Evolutionary conservation across 2,888 invertebrate genomes (phyloP), one percentile per base, ranked within the genome.

Genomic region (Sepioteuthis lessoniana): DNA sequence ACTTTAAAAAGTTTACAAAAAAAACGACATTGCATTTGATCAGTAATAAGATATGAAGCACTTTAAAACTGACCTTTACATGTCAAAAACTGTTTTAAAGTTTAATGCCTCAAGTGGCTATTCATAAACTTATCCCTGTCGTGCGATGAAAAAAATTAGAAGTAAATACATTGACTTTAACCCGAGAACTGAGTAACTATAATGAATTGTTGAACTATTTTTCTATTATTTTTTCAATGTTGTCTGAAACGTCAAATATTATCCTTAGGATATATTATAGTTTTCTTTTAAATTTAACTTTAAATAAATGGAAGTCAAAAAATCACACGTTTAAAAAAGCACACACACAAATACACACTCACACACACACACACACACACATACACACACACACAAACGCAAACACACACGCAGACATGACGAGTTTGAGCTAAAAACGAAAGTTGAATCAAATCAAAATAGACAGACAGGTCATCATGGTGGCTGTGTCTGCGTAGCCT

Each of bases 111-210:
- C 76, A 76, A 76, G 28, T 76, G 76, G 31, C 31, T 13, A 31
- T 76, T n/a, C 76, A 76, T 76, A 76, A 76, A n/a, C n/a, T n/a
- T 76, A 76, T 76, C 76, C 76, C 31, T 76, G 76, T 76, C 76
- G 76, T 35, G n/a, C 25, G 76, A 76, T 76, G n/a, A 76, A 25
- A 21, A 25, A 76, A 76, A 76, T 76, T 55, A 13, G 1, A 76
- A 76, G 31, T 10, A 76, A 76, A 28, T 31, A 76, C 10, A 76
- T n/a, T 76, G 28, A 5, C 31, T 31, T 31, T 8, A 76, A 31
- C 7, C 31, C 31, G n/a, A 31, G n/a, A n/a, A 76, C n/a, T n/a
- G n/a, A 76, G 76, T 35, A 4, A 76, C 10, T n/a, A n/a, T 76
- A n/a, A n/a, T 76, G 76, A 35, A n/a, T 76, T n/a, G n/a, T 76